Conservation (phyloP, 2,797 vertebrate species). For the Phalloptychus januarius region DNA sequence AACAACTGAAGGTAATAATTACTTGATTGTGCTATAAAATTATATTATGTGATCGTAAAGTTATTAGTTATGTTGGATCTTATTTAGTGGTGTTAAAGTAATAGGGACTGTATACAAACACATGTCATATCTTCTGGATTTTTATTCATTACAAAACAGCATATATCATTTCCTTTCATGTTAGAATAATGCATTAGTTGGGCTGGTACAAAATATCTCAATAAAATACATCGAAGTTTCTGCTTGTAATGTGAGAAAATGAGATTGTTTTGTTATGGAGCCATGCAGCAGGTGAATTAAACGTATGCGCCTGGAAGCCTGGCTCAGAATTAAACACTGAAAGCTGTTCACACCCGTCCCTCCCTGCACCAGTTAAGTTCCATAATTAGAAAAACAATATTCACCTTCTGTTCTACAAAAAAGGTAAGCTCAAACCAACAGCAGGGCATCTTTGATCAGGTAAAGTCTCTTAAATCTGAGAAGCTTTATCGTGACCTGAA, state of each 20-base stretch:
- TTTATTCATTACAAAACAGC: neutral
- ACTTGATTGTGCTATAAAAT: too few relatives aligned
- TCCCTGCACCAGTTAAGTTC: neutral
- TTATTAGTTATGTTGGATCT: neutral
- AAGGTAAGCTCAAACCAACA: neutral
- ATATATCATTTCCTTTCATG: neutral
- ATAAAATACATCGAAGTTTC: neutral
- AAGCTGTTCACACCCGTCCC: neutral
- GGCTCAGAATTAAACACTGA: neutral
- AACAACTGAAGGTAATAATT: too few relatives aligned
- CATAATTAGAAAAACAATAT: neutral
- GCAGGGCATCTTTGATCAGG: neutral
- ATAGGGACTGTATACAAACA: neutral
- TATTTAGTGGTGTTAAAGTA: neutral
- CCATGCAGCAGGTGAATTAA: neutral
- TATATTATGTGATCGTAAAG: too few relatives aligned
- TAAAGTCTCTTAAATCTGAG: neutral
- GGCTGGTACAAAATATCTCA: neutral
- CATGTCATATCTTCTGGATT: neutral
- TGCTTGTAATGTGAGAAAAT: neutral
- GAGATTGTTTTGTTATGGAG: neutral
- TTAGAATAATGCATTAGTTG: neutral
- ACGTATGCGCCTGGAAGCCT: neutral
- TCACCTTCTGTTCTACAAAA: neutral
- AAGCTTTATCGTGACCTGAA: neutral